phyloP scores from a whole-genome alignment of 1,140 invertebrate genomes.

The Meloidogyne floridensis region DNA sequence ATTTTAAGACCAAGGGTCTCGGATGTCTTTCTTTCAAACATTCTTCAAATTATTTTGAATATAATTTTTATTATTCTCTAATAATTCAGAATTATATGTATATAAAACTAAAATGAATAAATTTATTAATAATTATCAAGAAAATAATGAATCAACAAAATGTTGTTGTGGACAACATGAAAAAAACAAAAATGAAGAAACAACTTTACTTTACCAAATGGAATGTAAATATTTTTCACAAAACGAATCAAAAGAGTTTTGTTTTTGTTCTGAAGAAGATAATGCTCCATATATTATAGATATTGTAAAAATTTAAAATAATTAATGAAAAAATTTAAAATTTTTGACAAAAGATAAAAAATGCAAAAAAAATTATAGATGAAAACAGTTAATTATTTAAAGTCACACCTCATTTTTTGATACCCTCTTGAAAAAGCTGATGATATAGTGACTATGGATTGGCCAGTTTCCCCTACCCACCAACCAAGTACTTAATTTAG shows the following conservation, averaged over 20 bases:
- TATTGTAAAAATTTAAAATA: conserved; percentile 1
- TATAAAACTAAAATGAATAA: neutral
- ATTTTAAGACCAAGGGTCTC: no score
- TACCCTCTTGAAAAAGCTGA: no score
- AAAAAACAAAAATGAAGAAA: neutral
- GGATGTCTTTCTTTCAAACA: no score
- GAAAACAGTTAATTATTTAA: no score
- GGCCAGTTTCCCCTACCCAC: no score
- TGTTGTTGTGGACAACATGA: neutral
- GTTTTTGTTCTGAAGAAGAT: conserved; percentile 7
- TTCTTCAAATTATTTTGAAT: no score
- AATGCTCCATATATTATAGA: conserved; percentile 15
- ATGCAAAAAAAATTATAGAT: no score
- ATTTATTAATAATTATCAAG: neutral
- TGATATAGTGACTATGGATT: no score
- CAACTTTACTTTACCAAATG: conserved; percentile 23
- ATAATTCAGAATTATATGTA: no score
- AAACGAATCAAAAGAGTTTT: conserved; percentile 11
- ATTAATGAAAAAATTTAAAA: neutral
- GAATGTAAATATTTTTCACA: conserved; percentile 25
- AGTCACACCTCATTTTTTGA: neutral
- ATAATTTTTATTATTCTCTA: no score
- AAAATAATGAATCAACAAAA: neutral
- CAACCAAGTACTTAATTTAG: no score
- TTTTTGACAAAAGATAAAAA: neutral